Conservation (phyloP, 1,140 invertebrate species). For the Bombus pascuorum region DNA sequence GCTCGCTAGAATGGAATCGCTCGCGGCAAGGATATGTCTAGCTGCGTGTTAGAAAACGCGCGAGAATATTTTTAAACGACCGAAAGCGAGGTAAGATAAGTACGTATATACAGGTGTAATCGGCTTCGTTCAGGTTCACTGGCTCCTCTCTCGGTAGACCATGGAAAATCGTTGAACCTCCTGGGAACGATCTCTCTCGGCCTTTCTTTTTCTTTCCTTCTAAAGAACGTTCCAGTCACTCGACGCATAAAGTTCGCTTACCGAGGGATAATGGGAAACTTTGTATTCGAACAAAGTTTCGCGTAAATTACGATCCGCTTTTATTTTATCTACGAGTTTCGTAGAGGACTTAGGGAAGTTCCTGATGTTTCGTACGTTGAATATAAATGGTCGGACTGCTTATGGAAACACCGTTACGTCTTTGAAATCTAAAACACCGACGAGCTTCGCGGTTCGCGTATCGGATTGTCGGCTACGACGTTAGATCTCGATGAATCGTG, state of each 20-base stretch:
- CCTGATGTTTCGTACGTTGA: not conserved
- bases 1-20: not conserved
- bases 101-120: constrained; percentile 42
- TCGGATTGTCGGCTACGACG: no score
- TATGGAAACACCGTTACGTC: constrained; percentile 42
- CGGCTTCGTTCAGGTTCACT: constrained; percentile 43
- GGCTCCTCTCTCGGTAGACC: constrained; percentile 12
- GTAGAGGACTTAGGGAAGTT: not conserved
- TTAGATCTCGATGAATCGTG: not conserved
- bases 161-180: constrained; percentile 28
- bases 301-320: constrained; percentile 35
- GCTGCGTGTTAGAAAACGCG: not conserved
- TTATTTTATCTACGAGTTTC: constrained; percentile 20
- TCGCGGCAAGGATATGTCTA: not conserved
- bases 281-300: constrained; percentile 37
- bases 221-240: not conserved
- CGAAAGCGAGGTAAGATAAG: no score
- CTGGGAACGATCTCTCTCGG: constrained; percentile 7
- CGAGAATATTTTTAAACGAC: not conserved
- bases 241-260: not conserved
- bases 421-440: not conserved
- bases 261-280: constrained; percentile 16
- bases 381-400: constrained; percentile 31
- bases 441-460: not conserved
- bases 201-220: not conserved